A percentile compares a stretch with the other conserved stretches of the same genome.
Evolutionary conservation across 2,888 invertebrate genomes (phyloP).

Genomic region (Ecliptopera silaceata): DNA sequence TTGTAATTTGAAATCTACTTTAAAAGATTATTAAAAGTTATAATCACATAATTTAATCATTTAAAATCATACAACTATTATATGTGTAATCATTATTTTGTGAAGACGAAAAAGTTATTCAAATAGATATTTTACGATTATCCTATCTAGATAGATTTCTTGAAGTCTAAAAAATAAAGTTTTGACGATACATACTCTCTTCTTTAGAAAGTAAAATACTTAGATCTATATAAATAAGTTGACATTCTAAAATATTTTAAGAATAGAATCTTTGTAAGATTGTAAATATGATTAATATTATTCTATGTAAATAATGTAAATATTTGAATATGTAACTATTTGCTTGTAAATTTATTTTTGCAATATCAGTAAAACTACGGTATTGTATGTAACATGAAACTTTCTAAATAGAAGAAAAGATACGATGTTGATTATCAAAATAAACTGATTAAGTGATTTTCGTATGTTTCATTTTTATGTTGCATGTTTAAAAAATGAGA

Average conservation of each 20-base stretch:
- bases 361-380: constrained; percentile 21
- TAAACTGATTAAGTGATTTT: constrained; percentile 20
- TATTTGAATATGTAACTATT: constrained; percentile 3
- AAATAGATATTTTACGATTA: not conserved
- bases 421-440: constrained; percentile 25
- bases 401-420: constrained; percentile 8
- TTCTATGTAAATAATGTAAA: constrained; percentile 10
- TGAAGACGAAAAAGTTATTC: not conserved
- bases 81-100: no score
- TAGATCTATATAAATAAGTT: not conserved
- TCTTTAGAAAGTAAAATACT: no score
- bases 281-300: not conserved
- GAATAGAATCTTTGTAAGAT: constrained; percentile 1
- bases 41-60: no score
- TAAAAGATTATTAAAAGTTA: no score
- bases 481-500: no score
- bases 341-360: constrained; percentile 21
- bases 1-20: no score
- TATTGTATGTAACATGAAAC: constrained; percentile 8
- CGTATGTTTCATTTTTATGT: constrained; percentile 3
- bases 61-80: no score
- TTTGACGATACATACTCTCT: not conserved
- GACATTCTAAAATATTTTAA: constrained; percentile 20
- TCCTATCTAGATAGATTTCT: not conserved
- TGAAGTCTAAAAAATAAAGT: not conserved